These are phyloP conservation scores for Ips nitidus DNA, from an alignment of 1,140 invertebrate species.

Conservation along the genomic window DNA sequence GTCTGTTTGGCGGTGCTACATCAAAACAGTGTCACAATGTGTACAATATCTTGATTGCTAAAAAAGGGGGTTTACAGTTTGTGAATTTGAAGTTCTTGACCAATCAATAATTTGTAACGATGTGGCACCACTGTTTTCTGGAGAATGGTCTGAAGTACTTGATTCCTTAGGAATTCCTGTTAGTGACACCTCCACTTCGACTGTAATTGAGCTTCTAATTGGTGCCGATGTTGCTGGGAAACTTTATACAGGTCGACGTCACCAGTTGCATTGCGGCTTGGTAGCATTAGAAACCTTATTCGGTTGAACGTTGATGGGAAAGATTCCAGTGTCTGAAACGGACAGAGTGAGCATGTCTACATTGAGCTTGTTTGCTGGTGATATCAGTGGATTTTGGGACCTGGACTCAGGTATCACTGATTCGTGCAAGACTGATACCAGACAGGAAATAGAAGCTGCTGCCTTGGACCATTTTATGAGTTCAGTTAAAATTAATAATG, in stretches of 20 bases:
- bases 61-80: slow-evolving; percentile 10
- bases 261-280: slow-evolving; percentile 42
- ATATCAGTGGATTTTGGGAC: too few relatives aligned
- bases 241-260: slow-evolving; percentile 41
- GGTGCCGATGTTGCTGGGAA: slow-evolving; percentile 47
- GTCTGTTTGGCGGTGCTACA: slow-evolving; percentile 18
- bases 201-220: slow-evolving; percentile 30
- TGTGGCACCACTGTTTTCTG: slow-evolving; percentile 6
- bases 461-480: too few relatives aligned
- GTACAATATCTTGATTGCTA: too few relatives aligned
- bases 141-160: too few relatives aligned
- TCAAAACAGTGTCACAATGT: slow-evolving; percentile 25
- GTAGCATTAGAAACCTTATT: slow-evolving; percentile 46
- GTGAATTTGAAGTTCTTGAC: slow-evolving; percentile 30
- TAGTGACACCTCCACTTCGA: slow-evolving; percentile 10
- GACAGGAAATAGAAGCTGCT: too few relatives aligned
- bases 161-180: slow-evolving; percentile 7
- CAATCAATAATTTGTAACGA: slow-evolving; percentile 24
- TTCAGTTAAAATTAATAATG: too few relatives aligned
- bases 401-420: too few relatives aligned
- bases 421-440: too few relatives aligned
- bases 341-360: too few relatives aligned
- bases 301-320: slow-evolving; percentile 47
- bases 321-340: too few relatives aligned
- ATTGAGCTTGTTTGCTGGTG: too few relatives aligned